These are phyloP conservation scores for Falco punctatus DNA, from an alignment of 2,113 vertebrate species.

Conservation along the genomic window DNA sequence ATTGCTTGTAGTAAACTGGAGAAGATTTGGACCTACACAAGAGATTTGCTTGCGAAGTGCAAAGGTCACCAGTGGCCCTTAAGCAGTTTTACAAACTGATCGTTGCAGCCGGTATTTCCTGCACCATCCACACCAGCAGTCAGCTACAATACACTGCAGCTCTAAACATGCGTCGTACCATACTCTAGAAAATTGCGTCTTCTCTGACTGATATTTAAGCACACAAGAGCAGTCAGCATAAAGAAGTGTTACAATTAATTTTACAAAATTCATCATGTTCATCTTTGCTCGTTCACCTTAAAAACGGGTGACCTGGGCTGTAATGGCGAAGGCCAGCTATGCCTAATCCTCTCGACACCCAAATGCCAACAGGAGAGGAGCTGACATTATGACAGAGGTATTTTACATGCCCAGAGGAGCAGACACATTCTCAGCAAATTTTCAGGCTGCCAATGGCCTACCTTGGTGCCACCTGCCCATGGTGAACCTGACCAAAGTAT, in stretches of 20 bases:
- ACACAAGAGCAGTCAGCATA: background rate
- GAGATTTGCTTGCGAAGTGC: background rate
- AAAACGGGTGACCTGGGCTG: background rate
- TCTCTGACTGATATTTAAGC: background rate
- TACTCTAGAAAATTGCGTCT: background rate
- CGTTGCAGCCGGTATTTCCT: background rate
- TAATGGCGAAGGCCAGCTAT: background rate
- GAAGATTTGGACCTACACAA: background rate
- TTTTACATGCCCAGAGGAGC: background rate
- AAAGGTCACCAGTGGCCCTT: background rate
- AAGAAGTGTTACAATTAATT: background rate
- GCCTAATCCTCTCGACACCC: background rate
- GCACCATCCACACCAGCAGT: background rate
- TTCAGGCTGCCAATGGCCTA: background rate
- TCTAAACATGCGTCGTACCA: fast-evolving
- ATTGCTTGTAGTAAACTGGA: slow-evolving; percentile 37
- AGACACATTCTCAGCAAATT: background rate
- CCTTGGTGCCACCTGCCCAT: fast-evolving
- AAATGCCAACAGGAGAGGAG: background rate
- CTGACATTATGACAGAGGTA: background rate
- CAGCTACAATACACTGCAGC: background rate
- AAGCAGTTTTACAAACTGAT: background rate
- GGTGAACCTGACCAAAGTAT: background rate
- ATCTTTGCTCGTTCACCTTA: fast-evolving
- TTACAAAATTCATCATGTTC: background rate